Conservation (phyloP, 1,140 invertebrate genomes). For the Aricia agestis region DNA sequence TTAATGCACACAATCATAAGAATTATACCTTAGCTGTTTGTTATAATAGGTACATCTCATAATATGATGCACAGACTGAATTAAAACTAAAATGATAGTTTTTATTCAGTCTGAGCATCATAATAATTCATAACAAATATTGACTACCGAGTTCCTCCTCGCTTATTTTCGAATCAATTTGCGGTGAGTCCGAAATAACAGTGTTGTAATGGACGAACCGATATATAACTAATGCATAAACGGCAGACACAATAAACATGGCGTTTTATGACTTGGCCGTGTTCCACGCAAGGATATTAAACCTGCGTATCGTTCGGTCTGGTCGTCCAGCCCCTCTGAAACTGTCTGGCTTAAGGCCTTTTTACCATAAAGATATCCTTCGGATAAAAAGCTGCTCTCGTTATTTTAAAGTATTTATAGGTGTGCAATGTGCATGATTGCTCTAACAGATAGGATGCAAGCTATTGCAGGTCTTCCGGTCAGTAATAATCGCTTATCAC, state of each 20-base stretch:
- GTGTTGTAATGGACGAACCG: constrained; percentile 23
- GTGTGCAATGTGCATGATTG: neutral
- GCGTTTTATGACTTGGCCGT: constrained; percentile 72
- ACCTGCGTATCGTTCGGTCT: constrained; percentile 32
- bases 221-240: constrained; percentile 50
- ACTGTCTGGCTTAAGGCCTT: neutral
- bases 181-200: constrained; percentile 30
- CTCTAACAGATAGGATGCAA: neutral
- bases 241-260: constrained; percentile 68
- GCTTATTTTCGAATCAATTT: constrained; percentile 28
- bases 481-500: neutral
- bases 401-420: neutral
- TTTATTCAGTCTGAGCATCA: neutral
- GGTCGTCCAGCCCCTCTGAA: no score
- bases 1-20: no score
- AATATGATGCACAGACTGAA: no score
- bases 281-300: constrained; percentile 66
- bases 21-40: no score
- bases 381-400: neutral
- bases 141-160: neutral
- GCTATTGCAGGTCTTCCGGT: no score
- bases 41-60: no score
- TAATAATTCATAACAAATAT: neutral
- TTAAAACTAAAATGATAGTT: no score
- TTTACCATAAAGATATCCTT: neutral